These are phyloP conservation scores for Drosophila pseudoananassae DNA, from an alignment of 1,140 invertebrate genomes.

Conservation along the genomic window DNA sequence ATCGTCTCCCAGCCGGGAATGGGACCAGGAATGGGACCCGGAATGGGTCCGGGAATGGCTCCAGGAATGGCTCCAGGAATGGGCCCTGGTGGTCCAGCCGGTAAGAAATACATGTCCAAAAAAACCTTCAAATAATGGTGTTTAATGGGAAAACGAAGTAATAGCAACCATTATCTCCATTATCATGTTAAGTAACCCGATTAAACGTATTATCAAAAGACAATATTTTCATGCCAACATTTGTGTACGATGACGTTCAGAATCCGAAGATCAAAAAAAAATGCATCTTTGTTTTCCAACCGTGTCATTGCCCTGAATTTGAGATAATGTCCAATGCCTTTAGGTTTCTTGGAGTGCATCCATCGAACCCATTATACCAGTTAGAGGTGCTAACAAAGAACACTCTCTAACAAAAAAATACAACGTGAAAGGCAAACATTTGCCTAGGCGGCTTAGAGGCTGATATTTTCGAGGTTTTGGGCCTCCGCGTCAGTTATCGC, in stretches of 20 bases:
- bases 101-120: constrained; percentile 22
- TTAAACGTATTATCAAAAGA: background rate
- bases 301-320: constrained; percentile 50
- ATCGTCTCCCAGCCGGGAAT: constrained; percentile 73
- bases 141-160: too few species aligned
- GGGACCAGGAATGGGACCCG: constrained; percentile 44
- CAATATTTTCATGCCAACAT: background rate
- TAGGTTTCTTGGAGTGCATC: constrained; percentile 4
- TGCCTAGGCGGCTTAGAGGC: constrained; percentile 12
- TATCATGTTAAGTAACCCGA: background rate
- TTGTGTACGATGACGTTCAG: background rate
- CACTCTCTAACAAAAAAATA: too few species aligned
- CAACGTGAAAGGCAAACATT: constrained; percentile 39
- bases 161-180: constrained; percentile 4
- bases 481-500: constrained; percentile 6
- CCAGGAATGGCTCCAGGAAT: constrained; percentile 20
- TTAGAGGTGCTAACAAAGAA: constrained; percentile 19
- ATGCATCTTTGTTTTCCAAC: constrained; percentile 22
- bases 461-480: constrained; percentile 16
- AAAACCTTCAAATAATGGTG: too few species aligned
- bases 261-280: constrained; percentile 7
- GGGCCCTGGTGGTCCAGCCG: constrained; percentile 55
- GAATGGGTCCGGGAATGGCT: constrained; percentile 14
- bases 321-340: constrained; percentile 48
- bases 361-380: constrained; percentile 13